Conservation (phyloP, 2,888 invertebrate genomes). For the Protophormia terraenovae region DNA sequence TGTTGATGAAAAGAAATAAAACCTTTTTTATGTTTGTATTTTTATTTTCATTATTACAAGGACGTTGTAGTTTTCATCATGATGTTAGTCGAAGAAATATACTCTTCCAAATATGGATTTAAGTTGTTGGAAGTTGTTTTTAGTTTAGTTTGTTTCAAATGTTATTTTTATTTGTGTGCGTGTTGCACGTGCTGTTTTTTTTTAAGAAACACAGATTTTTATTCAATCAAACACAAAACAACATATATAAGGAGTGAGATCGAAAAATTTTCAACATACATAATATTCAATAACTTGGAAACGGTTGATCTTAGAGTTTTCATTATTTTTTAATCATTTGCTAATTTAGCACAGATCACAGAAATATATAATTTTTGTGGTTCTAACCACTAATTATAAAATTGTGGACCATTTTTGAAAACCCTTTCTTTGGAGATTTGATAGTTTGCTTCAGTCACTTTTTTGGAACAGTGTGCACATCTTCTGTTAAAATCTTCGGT, state of each 20-base stretch:
- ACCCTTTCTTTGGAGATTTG: too few relatives aligned
- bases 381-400: too few relatives aligned
- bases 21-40: neutral
- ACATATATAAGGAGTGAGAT: neutral
- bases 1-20: neutral
- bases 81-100: neutral
- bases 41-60: slow-evolving; percentile 33
- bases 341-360: too few relatives aligned
- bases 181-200: slow-evolving; percentile 29
- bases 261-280: neutral
- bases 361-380: too few relatives aligned
- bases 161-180: slow-evolving; percentile 4
- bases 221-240: neutral
- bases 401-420: too few relatives aligned
- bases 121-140: neutral
- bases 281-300: too few relatives aligned
- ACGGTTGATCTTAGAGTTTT: too few relatives aligned
- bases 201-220: slow-evolving; percentile 3
- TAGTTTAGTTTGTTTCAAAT: neutral
- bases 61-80: slow-evolving; percentile 14
- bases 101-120: slow-evolving; percentile 32
- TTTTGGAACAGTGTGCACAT: too few relatives aligned
- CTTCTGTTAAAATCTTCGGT: too few relatives aligned
- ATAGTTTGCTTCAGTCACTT: too few relatives aligned
- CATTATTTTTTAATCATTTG: too few relatives aligned